Percentiles rank a stretch among this genome's conserved stretches.
Evolutionary conservation across 2,113 vertebrate genomes (phyloP).

Genomic region (Zosterops hypoxanthus): DNA sequence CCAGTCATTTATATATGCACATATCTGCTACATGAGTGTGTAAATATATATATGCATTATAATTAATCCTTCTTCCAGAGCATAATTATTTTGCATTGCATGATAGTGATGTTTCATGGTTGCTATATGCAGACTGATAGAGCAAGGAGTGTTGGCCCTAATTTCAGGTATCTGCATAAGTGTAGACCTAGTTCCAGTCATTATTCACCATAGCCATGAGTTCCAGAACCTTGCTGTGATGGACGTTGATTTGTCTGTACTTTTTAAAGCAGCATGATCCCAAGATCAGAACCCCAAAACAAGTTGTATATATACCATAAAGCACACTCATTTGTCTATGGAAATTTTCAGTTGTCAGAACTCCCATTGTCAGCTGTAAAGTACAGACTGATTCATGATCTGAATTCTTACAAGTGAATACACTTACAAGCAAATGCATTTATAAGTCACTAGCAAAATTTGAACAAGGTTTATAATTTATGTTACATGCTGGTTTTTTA

Average conservation of each 20-base stretch:
- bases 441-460: neutral
- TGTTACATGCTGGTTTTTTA: neutral
- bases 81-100: neutral
- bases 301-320: neutral
- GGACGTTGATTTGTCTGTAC: neutral
- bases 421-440: neutral
- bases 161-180: neutral
- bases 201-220: neutral
- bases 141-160: neutral
- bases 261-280: neutral
- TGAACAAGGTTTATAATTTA: neutral
- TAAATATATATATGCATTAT: neutral
- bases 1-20: neutral
- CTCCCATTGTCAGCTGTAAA: neutral
- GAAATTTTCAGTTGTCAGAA: neutral
- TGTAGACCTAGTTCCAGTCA: neutral
- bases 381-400: neutral
- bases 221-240: neutral
- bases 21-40: neutral
- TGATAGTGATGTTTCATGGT: neutral
- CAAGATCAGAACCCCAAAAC: neutral
- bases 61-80: neutral
- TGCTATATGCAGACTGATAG: neutral
- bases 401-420: neutral
- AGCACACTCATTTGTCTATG: neutral